phyloP scores from a whole-genome alignment of 2,113 vertebrate species.

The Microtus ochrogaster region DNA sequence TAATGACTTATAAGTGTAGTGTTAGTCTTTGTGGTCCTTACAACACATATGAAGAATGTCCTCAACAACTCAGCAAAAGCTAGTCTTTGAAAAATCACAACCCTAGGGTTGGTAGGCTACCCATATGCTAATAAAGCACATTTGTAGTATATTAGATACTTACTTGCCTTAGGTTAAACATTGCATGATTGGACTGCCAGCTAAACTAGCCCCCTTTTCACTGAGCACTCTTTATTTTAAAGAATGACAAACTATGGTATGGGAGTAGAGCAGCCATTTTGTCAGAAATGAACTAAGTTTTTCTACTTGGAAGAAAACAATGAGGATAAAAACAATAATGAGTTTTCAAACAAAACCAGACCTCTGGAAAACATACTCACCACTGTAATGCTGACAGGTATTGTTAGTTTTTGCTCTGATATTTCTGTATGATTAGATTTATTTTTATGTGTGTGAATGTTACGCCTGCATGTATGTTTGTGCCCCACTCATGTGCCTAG shows the following conservation, averaged over 20 bases:
- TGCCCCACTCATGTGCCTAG: not conserved
- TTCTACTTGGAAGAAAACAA: slow-evolving; percentile 36
- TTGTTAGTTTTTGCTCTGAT: not conserved
- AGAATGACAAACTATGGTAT: slow-evolving; percentile 9
- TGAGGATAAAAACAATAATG: slow-evolving; percentile 2
- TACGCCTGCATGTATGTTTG: not conserved
- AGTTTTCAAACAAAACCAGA: slow-evolving; percentile 33
- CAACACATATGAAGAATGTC: not conserved
- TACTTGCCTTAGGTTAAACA: not conserved
- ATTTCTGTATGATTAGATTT: slow-evolving; percentile 41
- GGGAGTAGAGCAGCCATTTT: not conserved
- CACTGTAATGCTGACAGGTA: not conserved
- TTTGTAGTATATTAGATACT: not conserved
- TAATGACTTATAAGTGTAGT: not conserved
- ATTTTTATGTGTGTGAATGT: not conserved
- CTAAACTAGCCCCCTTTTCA: not conserved
- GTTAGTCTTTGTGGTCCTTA: not conserved
- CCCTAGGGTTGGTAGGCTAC: not conserved
- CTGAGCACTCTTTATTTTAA: not conserved
- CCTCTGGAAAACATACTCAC: slow-evolving; percentile 37
- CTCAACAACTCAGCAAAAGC: not conserved
- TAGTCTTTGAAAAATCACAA: not conserved
- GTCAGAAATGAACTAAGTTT: not conserved
- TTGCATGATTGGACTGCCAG: not conserved
- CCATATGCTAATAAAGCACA: not conserved